Conservation (phyloP, 35 echinoderm and acorn worm species). For the Eucidaris tribuloides region DNA sequence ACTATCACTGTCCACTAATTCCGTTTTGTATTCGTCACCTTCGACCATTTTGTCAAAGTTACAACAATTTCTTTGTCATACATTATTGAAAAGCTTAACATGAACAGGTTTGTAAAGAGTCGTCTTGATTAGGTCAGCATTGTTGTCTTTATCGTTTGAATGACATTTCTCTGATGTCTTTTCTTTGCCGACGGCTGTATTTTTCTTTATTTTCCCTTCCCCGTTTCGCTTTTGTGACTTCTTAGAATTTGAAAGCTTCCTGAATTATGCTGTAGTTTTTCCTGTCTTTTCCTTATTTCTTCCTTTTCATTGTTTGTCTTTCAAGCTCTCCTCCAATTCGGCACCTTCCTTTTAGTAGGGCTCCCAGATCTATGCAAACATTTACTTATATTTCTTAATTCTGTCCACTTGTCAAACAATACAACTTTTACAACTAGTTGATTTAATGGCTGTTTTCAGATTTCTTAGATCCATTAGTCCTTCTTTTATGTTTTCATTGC, state of each 20-base stretch:
- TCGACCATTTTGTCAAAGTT: not conserved
- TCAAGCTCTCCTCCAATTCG: not conserved
- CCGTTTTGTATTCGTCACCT: not conserved
- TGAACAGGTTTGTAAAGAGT: not conserved
- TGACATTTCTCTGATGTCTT: not conserved
- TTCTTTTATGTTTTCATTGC: constrained; percentile 2
- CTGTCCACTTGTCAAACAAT: not conserved
- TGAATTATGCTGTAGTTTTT: not conserved
- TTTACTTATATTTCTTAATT: not conserved
- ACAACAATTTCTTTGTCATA: not conserved
- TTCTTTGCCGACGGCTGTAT: not conserved
- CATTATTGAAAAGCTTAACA: not conserved
- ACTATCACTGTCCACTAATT: not conserved
- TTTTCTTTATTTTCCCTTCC: not conserved
- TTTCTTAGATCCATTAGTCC: not conserved
- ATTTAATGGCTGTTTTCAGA: not conserved
- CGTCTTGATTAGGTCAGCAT: not conserved
- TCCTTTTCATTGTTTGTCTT: not conserved
- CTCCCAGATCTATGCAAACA: not conserved
- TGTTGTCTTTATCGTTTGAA: constrained; percentile 8
- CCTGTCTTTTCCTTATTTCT: not conserved
- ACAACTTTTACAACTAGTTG: not conserved
- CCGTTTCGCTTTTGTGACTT: not conserved
- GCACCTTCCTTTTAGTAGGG: not conserved
- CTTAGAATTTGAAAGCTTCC: not conserved